These are phyloP conservation scores for Chymomyza procnemis DNA, from an alignment of 2,888 invertebrate species.

Conservation along the genomic window DNA sequence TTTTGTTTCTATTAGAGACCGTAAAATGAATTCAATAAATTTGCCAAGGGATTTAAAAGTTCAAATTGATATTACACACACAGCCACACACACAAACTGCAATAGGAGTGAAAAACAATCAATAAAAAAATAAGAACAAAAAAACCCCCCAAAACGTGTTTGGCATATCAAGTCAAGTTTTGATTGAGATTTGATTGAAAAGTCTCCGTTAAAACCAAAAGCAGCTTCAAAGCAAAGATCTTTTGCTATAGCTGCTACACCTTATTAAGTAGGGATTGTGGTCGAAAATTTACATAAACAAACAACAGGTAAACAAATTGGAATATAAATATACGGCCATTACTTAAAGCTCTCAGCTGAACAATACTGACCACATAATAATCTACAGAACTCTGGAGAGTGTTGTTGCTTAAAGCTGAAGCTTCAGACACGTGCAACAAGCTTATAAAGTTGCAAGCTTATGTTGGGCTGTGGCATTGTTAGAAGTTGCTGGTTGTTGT, in stretches of 20 bases:
- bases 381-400: background rate
- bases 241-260: background rate
- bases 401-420: background rate
- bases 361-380: background rate
- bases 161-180: constrained; percentile 31
- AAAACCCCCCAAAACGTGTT: constrained; percentile 9
- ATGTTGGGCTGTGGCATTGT: background rate
- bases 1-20: constrained; percentile 24
- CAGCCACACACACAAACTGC: background rate
- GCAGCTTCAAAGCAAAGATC: background rate
- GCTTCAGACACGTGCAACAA: background rate
- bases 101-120: constrained; percentile 30
- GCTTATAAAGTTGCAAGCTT: background rate
- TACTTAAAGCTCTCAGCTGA: background rate
- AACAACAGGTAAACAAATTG: background rate
- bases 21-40: background rate
- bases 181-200: constrained; percentile 51
- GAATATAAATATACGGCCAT: background rate
- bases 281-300: background rate
- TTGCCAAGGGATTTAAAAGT: background rate
- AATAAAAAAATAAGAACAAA: constrained; percentile 33
- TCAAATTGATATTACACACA: background rate
- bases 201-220: constrained; percentile 11
- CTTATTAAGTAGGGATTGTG: background rate
- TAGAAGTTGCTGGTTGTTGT: background rate